These are phyloP conservation scores for Lathronympha strigana DNA, from an alignment of 2,888 invertebrate species.

Conservation along the genomic window DNA sequence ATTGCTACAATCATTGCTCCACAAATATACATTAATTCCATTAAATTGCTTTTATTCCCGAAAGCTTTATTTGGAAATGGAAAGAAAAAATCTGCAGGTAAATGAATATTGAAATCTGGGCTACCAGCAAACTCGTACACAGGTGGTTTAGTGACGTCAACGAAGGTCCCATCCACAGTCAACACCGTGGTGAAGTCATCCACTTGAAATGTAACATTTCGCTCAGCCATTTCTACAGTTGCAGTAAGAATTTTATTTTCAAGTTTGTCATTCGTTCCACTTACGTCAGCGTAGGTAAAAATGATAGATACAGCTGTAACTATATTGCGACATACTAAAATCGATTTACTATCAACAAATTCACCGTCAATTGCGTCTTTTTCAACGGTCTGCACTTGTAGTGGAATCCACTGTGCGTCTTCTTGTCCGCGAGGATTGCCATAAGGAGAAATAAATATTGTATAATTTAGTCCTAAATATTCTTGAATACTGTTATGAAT, in stretches of 20 bases:
- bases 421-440: constrained; percentile 64
- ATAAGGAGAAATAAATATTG: constrained; percentile 61
- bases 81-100: constrained; percentile 90
- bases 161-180: constrained; percentile 67
- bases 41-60: constrained; percentile 34
- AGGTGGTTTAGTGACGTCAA: constrained; percentile 66
- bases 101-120: constrained; percentile 86
- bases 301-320: constrained; percentile 60
- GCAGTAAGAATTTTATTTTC: constrained; percentile 63
- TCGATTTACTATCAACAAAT: constrained; percentile 53
- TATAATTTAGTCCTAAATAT: constrained; percentile 53
- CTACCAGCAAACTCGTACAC: constrained; percentile 78
- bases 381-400: constrained; percentile 48
- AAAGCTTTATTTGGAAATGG: constrained; percentile 80
- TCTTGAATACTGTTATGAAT: constrained; percentile 61
- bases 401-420: constrained; percentile 65
- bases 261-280: constrained; percentile 47
- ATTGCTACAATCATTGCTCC: constrained; percentile 56
- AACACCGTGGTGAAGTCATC: constrained; percentile 62
- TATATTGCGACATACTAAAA: constrained; percentile 66
- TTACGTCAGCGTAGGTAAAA: constrained; percentile 61
- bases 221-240: constrained; percentile 49
- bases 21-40: constrained; percentile 38
- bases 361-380: constrained; percentile 57
- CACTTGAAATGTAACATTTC: constrained; percentile 59